A percentile compares a stretch with the other conserved stretches of the same genome.
phyloP scores from a whole-genome alignment of 2,113 vertebrate genomes.

The Phaethon lepturus region DNA sequence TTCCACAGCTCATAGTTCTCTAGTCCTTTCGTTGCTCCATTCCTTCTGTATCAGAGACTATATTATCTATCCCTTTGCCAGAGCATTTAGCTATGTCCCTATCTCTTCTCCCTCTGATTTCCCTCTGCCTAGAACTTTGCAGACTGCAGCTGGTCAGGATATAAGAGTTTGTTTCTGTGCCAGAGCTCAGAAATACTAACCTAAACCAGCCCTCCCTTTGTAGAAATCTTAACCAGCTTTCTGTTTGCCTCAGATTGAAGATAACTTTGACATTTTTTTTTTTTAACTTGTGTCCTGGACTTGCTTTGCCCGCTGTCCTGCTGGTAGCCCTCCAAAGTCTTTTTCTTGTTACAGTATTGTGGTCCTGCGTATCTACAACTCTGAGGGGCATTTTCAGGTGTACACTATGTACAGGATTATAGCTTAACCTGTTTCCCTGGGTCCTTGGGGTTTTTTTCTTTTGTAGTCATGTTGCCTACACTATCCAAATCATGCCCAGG shows the following conservation, averaged over 20 bases:
- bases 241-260: neutral
- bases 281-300: neutral
- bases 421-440: neutral
- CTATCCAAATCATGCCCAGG: neutral
- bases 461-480: neutral
- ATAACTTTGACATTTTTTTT: neutral
- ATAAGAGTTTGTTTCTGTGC: neutral
- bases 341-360: neutral
- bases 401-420: neutral
- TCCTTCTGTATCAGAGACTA: neutral
- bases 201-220: neutral
- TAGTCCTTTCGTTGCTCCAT: neutral
- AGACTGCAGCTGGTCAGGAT: neutral
- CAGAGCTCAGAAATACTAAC: neutral
- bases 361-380: neutral
- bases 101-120: neutral
- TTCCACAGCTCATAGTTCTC: neutral
- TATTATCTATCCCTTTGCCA: neutral
- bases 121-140: neutral
- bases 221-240: neutral
- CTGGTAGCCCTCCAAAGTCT: neutral
- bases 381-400: neutral
- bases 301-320: accelerated
- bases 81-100: neutral
- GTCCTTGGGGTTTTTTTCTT: too few species aligned